Evolutionary conservation across 2,797 vertebrate genomes (phyloP).

Genomic region (Tragelaphus oryx): DNA sequence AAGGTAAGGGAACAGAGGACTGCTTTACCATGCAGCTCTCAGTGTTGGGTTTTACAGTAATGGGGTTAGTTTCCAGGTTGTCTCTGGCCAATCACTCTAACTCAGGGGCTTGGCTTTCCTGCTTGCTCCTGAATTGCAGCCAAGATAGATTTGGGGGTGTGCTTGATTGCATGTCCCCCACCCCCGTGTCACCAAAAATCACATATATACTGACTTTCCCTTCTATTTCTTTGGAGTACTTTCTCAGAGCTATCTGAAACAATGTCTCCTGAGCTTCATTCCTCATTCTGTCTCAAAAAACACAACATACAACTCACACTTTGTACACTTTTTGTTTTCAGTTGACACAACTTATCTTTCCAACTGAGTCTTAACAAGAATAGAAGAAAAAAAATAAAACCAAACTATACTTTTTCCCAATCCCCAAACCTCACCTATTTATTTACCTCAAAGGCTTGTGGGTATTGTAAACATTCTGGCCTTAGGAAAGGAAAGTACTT

Average conservation of each 20-base stretch:
- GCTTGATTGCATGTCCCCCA: neutral
- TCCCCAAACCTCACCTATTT: neutral
- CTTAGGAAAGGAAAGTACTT: neutral
- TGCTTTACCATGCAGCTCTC: neutral
- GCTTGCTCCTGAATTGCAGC: neutral
- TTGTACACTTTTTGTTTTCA: neutral
- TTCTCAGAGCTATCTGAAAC: neutral
- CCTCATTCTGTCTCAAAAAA: neutral
- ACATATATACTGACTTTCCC: neutral
- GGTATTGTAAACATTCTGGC: neutral
- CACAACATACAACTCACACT: neutral
- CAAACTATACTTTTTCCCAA: neutral
- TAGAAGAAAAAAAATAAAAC: neutral
- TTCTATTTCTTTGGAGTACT: neutral
- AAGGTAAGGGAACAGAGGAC: neutral
- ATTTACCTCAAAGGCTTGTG: neutral
- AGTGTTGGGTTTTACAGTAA: neutral
- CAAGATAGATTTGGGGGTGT: neutral
- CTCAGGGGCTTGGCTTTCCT: neutral
- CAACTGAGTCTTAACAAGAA: neutral
- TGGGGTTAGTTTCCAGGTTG: neutral
- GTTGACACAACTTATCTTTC: neutral
- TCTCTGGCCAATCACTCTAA: neutral
- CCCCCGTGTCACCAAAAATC: neutral
- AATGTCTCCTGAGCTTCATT: neutral